Conservation (phyloP, 2,113 vertebrate genomes). For the Butorides virescens region DNA sequence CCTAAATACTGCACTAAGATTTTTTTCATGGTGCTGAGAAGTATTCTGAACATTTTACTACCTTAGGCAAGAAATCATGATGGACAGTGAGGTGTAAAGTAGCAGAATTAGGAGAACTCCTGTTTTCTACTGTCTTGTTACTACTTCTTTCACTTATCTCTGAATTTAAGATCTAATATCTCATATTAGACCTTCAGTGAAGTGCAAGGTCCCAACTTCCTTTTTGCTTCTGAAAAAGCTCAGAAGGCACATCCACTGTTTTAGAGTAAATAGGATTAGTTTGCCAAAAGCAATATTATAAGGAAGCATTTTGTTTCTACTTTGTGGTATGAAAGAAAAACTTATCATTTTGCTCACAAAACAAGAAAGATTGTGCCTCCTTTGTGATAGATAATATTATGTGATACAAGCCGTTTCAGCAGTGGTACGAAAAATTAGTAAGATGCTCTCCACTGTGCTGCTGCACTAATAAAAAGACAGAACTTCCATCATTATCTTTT, state of each 20-base stretch:
- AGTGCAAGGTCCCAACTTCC: neutral
- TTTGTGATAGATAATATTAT: neutral
- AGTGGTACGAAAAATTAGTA: neutral
- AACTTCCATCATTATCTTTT: neutral
- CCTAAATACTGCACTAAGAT: neutral
- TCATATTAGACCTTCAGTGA: neutral
- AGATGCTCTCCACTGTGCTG: neutral
- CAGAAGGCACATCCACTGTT: neutral
- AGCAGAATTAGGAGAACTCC: neutral
- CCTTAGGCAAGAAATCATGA: neutral
- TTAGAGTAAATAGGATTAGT: neutral
- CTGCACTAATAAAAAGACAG: neutral
- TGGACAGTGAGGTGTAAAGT: neutral
- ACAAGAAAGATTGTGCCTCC: neutral
- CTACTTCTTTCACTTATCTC: neutral
- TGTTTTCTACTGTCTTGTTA: neutral
- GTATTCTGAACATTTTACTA: neutral
- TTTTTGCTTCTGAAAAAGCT: neutral
- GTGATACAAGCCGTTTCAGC: neutral
- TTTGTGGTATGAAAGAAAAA: neutral
- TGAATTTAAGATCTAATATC: neutral
- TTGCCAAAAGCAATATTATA: neutral
- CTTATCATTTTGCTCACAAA: neutral
- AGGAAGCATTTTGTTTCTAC: neutral
- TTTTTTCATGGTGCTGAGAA: neutral